Percentiles rank a stretch among this genome's conserved stretches.
These are phyloP conservation scores for Ypsolopha scabrella DNA, from an alignment of 2,888 invertebrate genomes.

Conservation along the genomic window DNA sequence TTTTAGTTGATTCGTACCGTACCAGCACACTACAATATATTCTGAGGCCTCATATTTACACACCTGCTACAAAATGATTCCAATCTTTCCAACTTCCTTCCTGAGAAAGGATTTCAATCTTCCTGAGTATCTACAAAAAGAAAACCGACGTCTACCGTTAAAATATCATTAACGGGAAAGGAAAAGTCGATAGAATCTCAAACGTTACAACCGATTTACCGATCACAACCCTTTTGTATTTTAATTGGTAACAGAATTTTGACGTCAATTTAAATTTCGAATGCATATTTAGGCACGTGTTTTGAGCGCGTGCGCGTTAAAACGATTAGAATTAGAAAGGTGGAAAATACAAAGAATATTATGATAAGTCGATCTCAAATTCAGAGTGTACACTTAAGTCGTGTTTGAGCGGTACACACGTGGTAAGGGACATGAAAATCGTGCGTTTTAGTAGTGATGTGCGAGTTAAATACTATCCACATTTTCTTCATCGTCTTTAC, in stretches of 20 bases:
- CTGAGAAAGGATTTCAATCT: not conserved
- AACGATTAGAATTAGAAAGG: conserved; percentile 58
- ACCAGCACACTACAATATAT: no score
- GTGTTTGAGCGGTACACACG: conserved; percentile 59
- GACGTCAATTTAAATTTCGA: conserved; percentile 43
- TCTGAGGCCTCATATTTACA: no score
- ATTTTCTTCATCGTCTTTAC: no score
- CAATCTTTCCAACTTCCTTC: not conserved
- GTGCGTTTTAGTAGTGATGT: conserved; percentile 29
- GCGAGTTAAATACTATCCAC: not conserved
- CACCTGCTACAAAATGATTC: no score
- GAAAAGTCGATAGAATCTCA: conserved; percentile 8
- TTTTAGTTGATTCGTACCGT: no score
- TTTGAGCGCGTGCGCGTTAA: conserved; percentile 41
- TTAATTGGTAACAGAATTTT: conserved; percentile 35
- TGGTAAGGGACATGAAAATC: conserved; percentile 64
- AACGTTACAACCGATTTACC: conserved; percentile 20
- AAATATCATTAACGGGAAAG: conserved; percentile 12
- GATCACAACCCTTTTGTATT: conserved; percentile 28
- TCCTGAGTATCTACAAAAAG: conserved; percentile 2
- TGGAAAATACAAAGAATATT: conserved; percentile 49
- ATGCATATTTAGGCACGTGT: conserved; percentile 43
- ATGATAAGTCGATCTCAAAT: conserved; percentile 50
- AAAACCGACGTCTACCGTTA: conserved; percentile 10
- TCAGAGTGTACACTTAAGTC: conserved; percentile 52